Evolutionary conservation across 2,797 vertebrate species (phyloP), one percentile per base, ranked within the genome.

Genomic region (Benthosema pterotum): DNA sequence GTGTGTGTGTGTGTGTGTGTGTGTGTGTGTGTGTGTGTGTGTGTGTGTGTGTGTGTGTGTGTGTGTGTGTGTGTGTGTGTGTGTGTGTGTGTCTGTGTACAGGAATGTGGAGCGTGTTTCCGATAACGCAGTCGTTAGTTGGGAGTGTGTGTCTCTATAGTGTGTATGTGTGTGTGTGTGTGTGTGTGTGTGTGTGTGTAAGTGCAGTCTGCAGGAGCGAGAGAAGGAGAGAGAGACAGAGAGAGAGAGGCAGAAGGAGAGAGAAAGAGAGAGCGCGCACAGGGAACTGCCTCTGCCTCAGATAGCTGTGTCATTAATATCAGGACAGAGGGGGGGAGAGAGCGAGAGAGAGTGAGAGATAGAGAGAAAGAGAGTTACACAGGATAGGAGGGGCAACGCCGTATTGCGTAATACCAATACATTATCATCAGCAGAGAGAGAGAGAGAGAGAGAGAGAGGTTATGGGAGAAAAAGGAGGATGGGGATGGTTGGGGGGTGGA

Each of bases 281-380:
- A 85, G 83, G 75, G 74, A 88, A 92, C 90, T 92, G 88, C 85
- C 63, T 79, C 80, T 90, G 66, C 89, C 77, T 94, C 87, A 89
- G 91, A 92, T 88, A 91, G 92, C 92, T 87, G 92, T 89, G 88
- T 92, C 86, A 83, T 91, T 94, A 92, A 92, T 91, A 92, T 87
- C 79, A 91, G 92, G 87, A 77, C 57, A 52, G 83, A 87, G 88
- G 74, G 85, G 69, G 77, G 55, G 72, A 65, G 53, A 55, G 78
- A 60, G 42, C 60, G 76, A 82, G 78, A 70, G 85, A 51, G 17
- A 25, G 63, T 54, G 72, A 48, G 60, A 42, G 65, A 60, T 57
- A 58, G 69, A 28, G 22, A 42, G 67, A 67, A 68, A 65, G 77
- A 68, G 75, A 71, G 81, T 64, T 80, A 25, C 68, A 78, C 74